Evolutionary conservation across 2,113 vertebrate species (phyloP).

Genomic region (Nycticryphes semicollaris): DNA sequence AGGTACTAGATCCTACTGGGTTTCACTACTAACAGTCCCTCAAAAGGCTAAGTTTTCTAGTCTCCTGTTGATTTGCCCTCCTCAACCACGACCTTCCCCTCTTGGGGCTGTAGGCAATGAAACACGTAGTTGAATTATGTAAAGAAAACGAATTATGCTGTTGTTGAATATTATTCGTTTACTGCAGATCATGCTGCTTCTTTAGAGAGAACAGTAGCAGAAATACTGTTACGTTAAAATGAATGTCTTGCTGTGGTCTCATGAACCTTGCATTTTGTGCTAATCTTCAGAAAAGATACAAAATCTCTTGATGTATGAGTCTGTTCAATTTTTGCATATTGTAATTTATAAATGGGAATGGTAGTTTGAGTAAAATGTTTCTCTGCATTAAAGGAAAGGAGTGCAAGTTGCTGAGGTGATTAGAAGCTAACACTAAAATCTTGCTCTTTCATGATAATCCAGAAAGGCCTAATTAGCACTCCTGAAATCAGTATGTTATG

Average conservation of each 20-base stretch:
- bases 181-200: not conserved
- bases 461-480: not conserved
- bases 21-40: slow-evolving; percentile 54
- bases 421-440: not conserved
- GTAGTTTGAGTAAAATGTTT: not conserved
- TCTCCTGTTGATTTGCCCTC: slow-evolving; percentile 7
- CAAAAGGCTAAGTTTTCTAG: slow-evolving; percentile 24
- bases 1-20: slow-evolving; percentile 80
- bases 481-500: not conserved
- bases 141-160: not conserved
- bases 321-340: not conserved
- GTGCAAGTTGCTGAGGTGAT: not conserved
- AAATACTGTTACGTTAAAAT: not conserved
- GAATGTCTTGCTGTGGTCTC: not conserved
- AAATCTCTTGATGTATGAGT: not conserved
- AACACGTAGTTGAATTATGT: not conserved
- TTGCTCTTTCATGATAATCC: not conserved
- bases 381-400: not conserved
- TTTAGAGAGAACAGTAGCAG: not conserved
- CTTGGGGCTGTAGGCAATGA: not conserved
- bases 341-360: not conserved
- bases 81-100: not conserved
- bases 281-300: not conserved
- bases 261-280: not conserved
- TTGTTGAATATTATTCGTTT: not conserved